phyloP scores from a whole-genome alignment of 2,888 invertebrate species.

The Mimumesa dahlbomi region DNA sequence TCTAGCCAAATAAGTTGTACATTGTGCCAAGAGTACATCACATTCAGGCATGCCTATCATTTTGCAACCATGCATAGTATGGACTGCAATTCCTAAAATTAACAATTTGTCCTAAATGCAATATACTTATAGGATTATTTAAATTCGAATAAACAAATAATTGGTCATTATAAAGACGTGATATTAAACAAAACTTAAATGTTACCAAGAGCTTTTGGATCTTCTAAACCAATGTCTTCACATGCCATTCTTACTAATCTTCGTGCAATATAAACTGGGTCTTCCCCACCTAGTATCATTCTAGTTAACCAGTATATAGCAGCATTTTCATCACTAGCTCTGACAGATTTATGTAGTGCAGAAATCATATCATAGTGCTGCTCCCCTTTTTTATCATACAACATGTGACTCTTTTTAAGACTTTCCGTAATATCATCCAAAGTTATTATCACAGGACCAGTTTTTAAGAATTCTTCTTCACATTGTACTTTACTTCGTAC shows the following conservation, averaged over 20 bases:
- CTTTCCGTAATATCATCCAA: constrained; percentile 87
- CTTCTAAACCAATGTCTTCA: constrained; percentile 88
- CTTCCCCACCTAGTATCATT: constrained; percentile 90
- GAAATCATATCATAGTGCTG: constrained; percentile 92
- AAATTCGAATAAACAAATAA: neutral
- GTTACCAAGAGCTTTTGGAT: constrained; percentile 77
- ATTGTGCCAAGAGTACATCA: constrained; percentile 89
- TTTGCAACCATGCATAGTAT: constrained; percentile 90
- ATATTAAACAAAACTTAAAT: constrained; percentile 23
- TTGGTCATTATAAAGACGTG: neutral
- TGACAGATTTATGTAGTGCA: constrained; percentile 91
- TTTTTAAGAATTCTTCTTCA: constrained; percentile 53
- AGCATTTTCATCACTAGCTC: constrained; percentile 90
- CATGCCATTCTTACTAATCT: constrained; percentile 88
- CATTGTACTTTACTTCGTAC: constrained; percentile 82
- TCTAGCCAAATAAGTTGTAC: constrained; percentile 88
- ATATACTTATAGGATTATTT: too few species aligned
- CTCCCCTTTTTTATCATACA: constrained; percentile 90
- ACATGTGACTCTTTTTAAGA: constrained; percentile 88
- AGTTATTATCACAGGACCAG: constrained; percentile 81
- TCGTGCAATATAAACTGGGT: constrained; percentile 89
- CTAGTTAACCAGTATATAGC: constrained; percentile 91
- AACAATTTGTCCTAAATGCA: too few species aligned
- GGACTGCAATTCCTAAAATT: constrained; percentile 85
- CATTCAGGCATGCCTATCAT: constrained; percentile 91